Evolutionary conservation across 2,113 vertebrate genomes (phyloP).

Genomic region (Odontophorus gujanensis): DNA sequence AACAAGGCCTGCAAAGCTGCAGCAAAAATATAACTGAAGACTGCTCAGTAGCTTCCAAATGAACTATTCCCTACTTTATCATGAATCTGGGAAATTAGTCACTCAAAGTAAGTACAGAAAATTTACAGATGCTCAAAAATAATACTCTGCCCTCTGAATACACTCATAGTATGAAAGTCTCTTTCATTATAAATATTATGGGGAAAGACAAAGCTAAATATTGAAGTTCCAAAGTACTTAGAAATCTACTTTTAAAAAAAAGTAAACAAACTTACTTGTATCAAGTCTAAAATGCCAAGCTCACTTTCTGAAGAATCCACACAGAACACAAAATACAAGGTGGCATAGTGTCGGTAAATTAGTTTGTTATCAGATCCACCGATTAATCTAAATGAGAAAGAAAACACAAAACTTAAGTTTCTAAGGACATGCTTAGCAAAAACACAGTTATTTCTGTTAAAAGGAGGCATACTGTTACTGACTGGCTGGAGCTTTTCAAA

Average conservation of each 20-base stretch:
- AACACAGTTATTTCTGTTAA: not conserved
- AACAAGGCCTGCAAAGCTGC: not conserved
- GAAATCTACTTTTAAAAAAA: not conserved
- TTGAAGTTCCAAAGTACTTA: not conserved
- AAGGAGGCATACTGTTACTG: not conserved
- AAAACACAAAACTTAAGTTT: slow-evolving; percentile 44
- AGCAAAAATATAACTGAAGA: not conserved
- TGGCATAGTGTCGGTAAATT: slow-evolving; percentile 99
- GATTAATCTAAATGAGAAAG: slow-evolving; percentile 86
- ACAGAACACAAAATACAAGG: slow-evolving; percentile 99
- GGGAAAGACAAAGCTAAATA: not conserved
- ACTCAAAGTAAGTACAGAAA: not conserved
- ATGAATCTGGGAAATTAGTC: not conserved
- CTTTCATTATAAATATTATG: not conserved
- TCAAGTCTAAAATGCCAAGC: slow-evolving; percentile 98
- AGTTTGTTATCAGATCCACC: slow-evolving; percentile 98
- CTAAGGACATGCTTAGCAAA: not conserved
- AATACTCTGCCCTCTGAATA: not conserved
- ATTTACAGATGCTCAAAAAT: not conserved
- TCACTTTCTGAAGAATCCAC: slow-evolving; percentile 99
- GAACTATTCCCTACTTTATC: not conserved
- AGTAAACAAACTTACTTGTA: slow-evolving; percentile 87
- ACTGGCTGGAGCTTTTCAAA: not conserved
- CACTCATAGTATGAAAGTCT: not conserved
- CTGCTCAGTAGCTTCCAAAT: not conserved